Evolutionary conservation across 2,888 invertebrate species (phyloP).

Genomic region (Empis livida): DNA sequence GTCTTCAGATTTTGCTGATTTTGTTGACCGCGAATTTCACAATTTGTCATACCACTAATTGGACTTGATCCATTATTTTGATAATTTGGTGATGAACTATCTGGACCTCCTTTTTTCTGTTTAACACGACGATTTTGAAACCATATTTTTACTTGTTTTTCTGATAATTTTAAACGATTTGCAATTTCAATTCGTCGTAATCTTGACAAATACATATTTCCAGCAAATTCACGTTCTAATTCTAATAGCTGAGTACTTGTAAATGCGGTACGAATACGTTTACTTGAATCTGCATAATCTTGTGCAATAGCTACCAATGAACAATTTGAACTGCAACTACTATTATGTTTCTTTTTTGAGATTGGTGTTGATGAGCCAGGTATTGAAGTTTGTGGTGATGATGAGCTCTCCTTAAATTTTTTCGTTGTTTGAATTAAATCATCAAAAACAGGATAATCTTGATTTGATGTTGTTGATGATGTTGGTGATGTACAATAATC

Average conservation of each 20-base stretch:
- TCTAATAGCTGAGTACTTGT: slow-evolving; percentile 80
- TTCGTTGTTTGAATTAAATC: slow-evolving; percentile 20
- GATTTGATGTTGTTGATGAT: slow-evolving; percentile 20
- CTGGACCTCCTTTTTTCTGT: slow-evolving; percentile 77
- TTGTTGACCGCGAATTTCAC: not conserved
- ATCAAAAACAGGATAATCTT: slow-evolving; percentile 23
- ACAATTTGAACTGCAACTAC: slow-evolving; percentile 15
- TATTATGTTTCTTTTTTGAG: slow-evolving; percentile 13
- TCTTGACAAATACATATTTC: slow-evolving; percentile 83
- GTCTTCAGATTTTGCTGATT: not conserved
- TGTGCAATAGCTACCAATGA: slow-evolving; percentile 1
- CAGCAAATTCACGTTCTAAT: slow-evolving; percentile 75
- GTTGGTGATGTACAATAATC: slow-evolving; percentile 31
- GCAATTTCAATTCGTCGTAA: slow-evolving; percentile 87
- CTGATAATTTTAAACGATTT: slow-evolving; percentile 71
- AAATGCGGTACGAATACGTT: slow-evolving; percentile 85
- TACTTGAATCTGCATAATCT: slow-evolving; percentile 55
- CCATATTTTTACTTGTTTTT: slow-evolving; percentile 94
- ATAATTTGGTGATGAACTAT: slow-evolving; percentile 27
- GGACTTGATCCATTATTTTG: slow-evolving; percentile 16
- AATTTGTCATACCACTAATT: not conserved
- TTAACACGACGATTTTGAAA: slow-evolving; percentile 90
- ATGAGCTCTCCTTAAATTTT: slow-evolving; percentile 25
- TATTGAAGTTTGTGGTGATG: slow-evolving; percentile 13
- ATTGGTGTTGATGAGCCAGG: slow-evolving; percentile 6